Conservation (phyloP, 2,888 invertebrate genomes). For the Cerastis rubricosa region DNA sequence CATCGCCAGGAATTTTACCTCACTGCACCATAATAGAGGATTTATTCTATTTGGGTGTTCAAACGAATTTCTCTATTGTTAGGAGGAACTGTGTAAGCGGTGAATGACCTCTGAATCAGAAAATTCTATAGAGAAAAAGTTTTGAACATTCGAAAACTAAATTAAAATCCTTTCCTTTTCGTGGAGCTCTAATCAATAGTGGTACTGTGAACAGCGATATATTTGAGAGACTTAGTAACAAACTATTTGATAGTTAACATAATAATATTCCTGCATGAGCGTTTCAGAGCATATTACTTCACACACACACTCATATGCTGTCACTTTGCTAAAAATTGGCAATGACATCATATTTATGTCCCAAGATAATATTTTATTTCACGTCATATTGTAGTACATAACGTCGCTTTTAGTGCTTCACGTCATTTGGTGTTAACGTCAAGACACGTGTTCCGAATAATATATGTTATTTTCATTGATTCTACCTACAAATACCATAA, state of each 20-base stretch:
- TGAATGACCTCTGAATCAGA: constrained; percentile 11
- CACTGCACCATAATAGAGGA: constrained; percentile 60
- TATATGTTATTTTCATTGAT: constrained; percentile 32
- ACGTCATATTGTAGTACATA: constrained; percentile 45
- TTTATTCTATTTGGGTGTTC: constrained; percentile 48
- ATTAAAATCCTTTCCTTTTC: neutral
- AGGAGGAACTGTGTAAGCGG: constrained; percentile 13
- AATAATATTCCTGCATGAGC: neutral
- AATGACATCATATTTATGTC: constrained; percentile 49
- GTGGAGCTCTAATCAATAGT: neutral
- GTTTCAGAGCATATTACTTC: constrained; percentile 7
- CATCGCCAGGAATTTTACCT: constrained; percentile 62
- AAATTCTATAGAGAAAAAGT: constrained; percentile 10
- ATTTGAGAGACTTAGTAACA: neutral
- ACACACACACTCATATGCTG: neutral
- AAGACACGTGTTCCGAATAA: constrained; percentile 55
- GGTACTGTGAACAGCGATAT: neutral
- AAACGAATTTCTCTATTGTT: constrained; percentile 56
- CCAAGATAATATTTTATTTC: constrained; percentile 59
- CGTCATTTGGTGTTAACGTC: constrained; percentile 53
- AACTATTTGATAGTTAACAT: neutral
- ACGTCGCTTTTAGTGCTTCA: constrained; percentile 49
- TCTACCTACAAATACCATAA: constrained; percentile 7
- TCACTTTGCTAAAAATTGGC: constrained; percentile 43
- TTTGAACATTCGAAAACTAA: neutral